Base-by-base conservation (phyloP, 2,888 invertebrate species). In the Drosophila pseudotakahashii region DNA sequence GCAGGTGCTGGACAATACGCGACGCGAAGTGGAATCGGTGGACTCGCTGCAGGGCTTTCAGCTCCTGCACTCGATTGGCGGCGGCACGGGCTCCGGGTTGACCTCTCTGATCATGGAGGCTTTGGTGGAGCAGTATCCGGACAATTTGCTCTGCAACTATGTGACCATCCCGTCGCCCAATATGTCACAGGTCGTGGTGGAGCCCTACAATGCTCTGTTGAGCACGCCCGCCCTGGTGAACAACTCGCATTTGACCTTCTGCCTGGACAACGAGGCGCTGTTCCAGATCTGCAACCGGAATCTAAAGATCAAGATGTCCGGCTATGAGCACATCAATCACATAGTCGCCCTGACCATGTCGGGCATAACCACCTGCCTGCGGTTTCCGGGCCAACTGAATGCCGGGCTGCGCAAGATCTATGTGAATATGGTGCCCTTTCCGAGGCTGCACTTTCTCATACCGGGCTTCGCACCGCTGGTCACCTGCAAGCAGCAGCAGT, bases 361-460 rank as follows among this genome's bases (percentile, higher is more conserved):
- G 0, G 96, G 96, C 0, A 94, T 96, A 7, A 96, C 96, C 0
- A 95, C 95, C 0, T 95, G 95, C 62, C 93, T 97, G 1, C 94
- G 97, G 9, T 98, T 97, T 93, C 97, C 97, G 0, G 98, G 97
- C n/a, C 97, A 98, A 87, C 92, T 98, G 83, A 98, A 97, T 91
- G 96, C 97, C 0, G 97, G 97, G 82, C 92, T 98, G 0, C 93
- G 97, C 19, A 96, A 98, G 92, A 92, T 96, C n/a, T 96, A 96
- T 0, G 96, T 97, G 30, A 98, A 97, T 91, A 97, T 98, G 97
- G 97, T 97, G 1, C 97, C 97, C 0, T 97, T 97, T 93, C 97
- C 97, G 0, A 93, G 96, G 16, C 93, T 97, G 0, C 97, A 97
- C 89, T 97, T 97, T 93, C 96, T 97, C 89, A 96, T 97, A 94